Conservation (phyloP, 1,140 invertebrate genomes). For the Apis mellifera region Amel_HAv3.1 CM009941.2:13338001-13338500, state of each 20-base stretch:
- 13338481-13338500: no score
- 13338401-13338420: slow-evolving; percentile 9
- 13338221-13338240: no score
- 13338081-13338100: slow-evolving; percentile 32
- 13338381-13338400: no score
- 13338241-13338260: not conserved
- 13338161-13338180: not conserved
- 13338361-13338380: not conserved
- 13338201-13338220: no score
- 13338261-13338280: no score
- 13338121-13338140: slow-evolving; percentile 36
- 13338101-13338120: slow-evolving; percentile 45
- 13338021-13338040: slow-evolving; percentile 65
- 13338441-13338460: not conserved
- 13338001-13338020: slow-evolving; percentile 70
- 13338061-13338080: slow-evolving; percentile 55
- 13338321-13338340: no score
- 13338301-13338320: not conserved
- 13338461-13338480: no score
- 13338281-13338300: not conserved
- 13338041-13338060: slow-evolving; percentile 70
- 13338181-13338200: not conserved
- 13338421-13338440: not conserved
- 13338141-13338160: slow-evolving; percentile 28
- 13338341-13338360: not conserved